These are phyloP conservation scores for Drosophila robusta DNA, from an alignment of 2,888 invertebrate species.

Conservation along the genomic window DNA sequence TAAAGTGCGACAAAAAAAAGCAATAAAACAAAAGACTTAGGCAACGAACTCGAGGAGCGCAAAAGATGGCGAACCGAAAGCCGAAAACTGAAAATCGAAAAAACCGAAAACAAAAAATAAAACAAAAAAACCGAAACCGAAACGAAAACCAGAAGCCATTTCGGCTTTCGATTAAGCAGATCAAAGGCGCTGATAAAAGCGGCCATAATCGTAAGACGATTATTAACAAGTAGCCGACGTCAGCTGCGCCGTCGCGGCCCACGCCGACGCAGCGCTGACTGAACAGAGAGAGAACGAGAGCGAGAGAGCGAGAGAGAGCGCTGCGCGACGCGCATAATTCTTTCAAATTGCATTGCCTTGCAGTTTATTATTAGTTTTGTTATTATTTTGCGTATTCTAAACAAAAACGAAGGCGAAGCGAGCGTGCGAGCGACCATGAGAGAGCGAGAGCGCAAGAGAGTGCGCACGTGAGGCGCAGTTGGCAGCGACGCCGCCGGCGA, in stretches of 20 bases:
- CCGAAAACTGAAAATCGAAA: conserved; percentile 29
- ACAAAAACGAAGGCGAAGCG: conserved; percentile 69
- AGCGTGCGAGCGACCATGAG: conserved; percentile 5
- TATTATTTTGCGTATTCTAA: conserved; percentile 84
- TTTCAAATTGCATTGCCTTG: conserved; percentile 73
- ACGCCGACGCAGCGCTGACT: neutral
- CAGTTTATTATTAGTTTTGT: conserved; percentile 83
- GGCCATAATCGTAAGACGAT: conserved; percentile 74
- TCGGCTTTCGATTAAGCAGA: conserved; percentile 84
- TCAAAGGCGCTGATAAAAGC: conserved; percentile 71
- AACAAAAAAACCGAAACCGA: conserved; percentile 24
- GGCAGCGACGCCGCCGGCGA: conserved; percentile 25
- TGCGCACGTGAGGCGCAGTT: conserved; percentile 41
- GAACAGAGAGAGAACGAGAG: conserved; percentile 3
- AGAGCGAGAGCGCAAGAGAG: conserved; percentile 26
- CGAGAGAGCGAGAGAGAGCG: conserved; percentile 1
- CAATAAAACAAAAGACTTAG: conserved; percentile 77
- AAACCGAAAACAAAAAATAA: conserved; percentile 9
- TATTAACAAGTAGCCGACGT: conserved; percentile 80
- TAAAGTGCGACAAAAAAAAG: conserved; percentile 43
- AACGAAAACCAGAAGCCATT: conserved; percentile 83
- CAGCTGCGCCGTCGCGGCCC: conserved; percentile 14
- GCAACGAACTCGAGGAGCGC: conserved; percentile 63
- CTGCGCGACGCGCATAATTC: conserved; percentile 46
- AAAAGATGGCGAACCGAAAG: conserved; percentile 43